Percentiles rank a stretch among this genome's conserved stretches.
phyloP scores from a whole-genome alignment of 2,888 invertebrate species.

The Salpingus planirostris region DNA sequence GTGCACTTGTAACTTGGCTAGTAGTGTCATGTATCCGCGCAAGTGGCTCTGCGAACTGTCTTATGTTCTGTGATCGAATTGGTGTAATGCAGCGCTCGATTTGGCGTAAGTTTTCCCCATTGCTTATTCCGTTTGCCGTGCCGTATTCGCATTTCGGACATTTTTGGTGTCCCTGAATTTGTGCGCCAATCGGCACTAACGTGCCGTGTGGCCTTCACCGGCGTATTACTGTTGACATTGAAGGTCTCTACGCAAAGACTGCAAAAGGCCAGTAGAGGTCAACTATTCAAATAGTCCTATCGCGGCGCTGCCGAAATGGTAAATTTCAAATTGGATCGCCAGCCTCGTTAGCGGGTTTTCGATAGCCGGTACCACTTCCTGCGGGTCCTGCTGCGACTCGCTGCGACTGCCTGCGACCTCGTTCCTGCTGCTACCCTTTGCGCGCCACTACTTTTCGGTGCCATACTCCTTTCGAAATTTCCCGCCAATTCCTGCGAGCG shows the following conservation, averaged over 20 bases:
- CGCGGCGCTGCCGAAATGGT: slow-evolving; percentile 18
- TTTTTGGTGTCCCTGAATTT: slow-evolving; percentile 8
- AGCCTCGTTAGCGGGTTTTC: slow-evolving; percentile 1
- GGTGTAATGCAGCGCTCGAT: slow-evolving; percentile 36
- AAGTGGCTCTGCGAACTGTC: slow-evolving; percentile 40
- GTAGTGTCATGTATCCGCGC: slow-evolving; percentile 44
- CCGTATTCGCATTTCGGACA: slow-evolving; percentile 8
- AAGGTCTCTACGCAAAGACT: slow-evolving; percentile 42
- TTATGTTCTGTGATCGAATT: slow-evolving; percentile 38
- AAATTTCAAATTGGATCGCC: slow-evolving; percentile 11
- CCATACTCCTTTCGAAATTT: slow-evolving; percentile 8
- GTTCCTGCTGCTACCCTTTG: slow-evolving; percentile 8
- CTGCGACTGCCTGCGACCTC: slow-evolving; percentile 26
- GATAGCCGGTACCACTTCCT: slow-evolving; percentile 7
- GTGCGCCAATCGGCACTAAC: slow-evolving; percentile 25
- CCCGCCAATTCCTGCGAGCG: too few relatives aligned
- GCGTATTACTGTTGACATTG: slow-evolving; percentile 43
- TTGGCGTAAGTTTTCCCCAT: slow-evolving; percentile 36
- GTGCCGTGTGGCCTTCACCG: slow-evolving; percentile 42
- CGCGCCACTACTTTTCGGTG: neutral
- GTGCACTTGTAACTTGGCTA: slow-evolving; percentile 45
- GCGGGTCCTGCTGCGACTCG: slow-evolving; percentile 29
- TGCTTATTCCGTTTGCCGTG: slow-evolving; percentile 10
- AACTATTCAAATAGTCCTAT: slow-evolving; percentile 35
- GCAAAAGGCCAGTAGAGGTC: slow-evolving; percentile 44